phyloP scores from a whole-genome alignment of 2,888 invertebrate genomes.

The Chrysolina americana region DNA sequence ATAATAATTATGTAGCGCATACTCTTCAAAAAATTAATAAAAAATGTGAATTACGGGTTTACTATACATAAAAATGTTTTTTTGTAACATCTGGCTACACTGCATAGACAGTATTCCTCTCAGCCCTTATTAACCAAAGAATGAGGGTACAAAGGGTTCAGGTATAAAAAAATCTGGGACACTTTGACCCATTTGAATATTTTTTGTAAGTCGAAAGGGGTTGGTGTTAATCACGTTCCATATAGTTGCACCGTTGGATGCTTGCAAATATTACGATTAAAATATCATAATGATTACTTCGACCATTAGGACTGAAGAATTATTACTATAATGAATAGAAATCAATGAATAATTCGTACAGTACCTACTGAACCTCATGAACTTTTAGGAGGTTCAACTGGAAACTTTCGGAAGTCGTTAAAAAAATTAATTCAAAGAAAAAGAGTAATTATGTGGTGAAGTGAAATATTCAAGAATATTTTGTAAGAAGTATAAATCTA shows the following conservation, averaged over 20 bases:
- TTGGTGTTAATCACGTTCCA: constrained; percentile 33
- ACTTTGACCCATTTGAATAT: constrained; percentile 60
- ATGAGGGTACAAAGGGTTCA: constrained; percentile 66
- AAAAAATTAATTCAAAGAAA: too few species aligned
- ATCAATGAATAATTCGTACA: too few species aligned
- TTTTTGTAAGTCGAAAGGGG: constrained; percentile 52
- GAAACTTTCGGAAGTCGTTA: too few species aligned
- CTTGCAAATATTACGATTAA: background rate
- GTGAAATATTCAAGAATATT: too few species aligned
- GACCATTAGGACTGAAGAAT: background rate
- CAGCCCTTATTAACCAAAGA: constrained; percentile 63
- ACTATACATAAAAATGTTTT: constrained; percentile 59
- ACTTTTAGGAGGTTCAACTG: too few species aligned
- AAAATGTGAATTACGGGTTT: constrained; percentile 26
- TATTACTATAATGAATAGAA: too few species aligned
- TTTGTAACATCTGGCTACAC: constrained; percentile 66
- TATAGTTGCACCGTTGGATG: background rate
- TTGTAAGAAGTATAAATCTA: too few species aligned
- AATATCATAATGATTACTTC: background rate
- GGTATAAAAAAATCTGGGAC: constrained; percentile 47
- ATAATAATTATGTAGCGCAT: constrained; percentile 40
- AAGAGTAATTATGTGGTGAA: too few species aligned
- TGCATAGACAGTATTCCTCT: constrained; percentile 34
- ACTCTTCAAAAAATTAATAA: constrained; percentile 25
- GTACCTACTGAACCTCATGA: too few species aligned